These are phyloP conservation scores for Sebastes trivittatus DNA, from an alignment of 2,797 vertebrate species.

Conservation along the genomic window DNA sequence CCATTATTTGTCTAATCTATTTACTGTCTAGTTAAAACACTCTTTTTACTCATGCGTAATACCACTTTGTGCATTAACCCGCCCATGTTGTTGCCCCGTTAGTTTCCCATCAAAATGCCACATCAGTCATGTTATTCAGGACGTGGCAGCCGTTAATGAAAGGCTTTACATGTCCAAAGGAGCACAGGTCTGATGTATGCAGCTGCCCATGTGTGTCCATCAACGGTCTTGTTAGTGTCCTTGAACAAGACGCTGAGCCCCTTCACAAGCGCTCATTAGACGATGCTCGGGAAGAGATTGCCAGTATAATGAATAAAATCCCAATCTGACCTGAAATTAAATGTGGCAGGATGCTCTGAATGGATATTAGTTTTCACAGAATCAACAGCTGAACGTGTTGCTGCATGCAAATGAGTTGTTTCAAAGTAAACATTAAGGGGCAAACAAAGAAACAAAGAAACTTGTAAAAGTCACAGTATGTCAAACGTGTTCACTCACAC, in stretches of 20 bases:
- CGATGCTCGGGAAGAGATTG: conserved; percentile 33
- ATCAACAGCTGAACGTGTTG: conserved; percentile 19
- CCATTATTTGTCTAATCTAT: background rate
- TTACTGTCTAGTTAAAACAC: background rate
- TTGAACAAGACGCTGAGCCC: conserved; percentile 42
- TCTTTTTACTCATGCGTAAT: background rate
- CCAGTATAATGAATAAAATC: conserved; percentile 59
- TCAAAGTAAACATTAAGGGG: conserved; percentile 12
- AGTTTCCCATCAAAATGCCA: conserved; percentile 24
- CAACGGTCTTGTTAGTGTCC: conserved; percentile 53
- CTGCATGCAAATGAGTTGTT: conserved; percentile 43
- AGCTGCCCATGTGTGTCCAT: conserved; percentile 35
- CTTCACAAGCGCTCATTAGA: conserved; percentile 41
- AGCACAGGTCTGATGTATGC: conserved; percentile 13
- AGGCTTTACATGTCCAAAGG: background rate
- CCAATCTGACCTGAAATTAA: conserved; percentile 50
- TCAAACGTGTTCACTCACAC: background rate
- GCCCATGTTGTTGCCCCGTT: conserved; percentile 4
- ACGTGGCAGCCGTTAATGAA: background rate
- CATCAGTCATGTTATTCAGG: conserved; percentile 34
- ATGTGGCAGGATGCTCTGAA: conserved; percentile 41
- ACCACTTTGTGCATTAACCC: conserved; percentile 7
- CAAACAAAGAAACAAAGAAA: background rate
- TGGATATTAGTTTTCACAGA: conserved; percentile 28
- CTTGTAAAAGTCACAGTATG: background rate